phyloP scores from a whole-genome alignment of 2,113 vertebrate genomes.

The Sinocyclocheilus rhinocerous region DNA sequence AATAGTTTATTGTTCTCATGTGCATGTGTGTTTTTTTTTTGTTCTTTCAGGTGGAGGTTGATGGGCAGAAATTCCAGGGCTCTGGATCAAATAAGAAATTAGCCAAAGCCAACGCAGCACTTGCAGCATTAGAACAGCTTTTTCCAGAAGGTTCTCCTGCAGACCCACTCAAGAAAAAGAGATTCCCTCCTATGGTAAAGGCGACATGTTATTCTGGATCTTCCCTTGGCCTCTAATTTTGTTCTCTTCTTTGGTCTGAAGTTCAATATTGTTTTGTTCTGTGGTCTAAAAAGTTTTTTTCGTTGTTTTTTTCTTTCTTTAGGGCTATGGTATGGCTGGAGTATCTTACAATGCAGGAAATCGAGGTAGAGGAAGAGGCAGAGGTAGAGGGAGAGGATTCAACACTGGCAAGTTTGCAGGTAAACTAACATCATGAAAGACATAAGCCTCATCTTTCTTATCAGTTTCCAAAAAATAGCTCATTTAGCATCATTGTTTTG shows the following conservation, averaged over 20 bases:
- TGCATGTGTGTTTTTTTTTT: background rate
- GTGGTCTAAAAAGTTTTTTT: background rate
- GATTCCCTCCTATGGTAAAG: constrained; percentile 77
- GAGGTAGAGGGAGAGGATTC: constrained; percentile 51
- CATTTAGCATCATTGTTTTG: background rate
- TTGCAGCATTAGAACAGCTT: constrained; percentile 89
- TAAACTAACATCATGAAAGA: background rate
- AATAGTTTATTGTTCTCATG: background rate
- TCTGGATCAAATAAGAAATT: constrained; percentile 95
- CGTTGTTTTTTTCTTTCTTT: background rate
- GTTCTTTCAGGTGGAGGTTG: constrained; percentile 88
- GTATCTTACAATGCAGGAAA: background rate
- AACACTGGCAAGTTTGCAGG: constrained; percentile 38
- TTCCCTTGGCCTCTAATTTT: background rate
- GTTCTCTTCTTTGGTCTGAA: background rate
- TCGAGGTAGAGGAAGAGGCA: constrained; percentile 50
- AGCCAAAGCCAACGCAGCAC: constrained; percentile 91
- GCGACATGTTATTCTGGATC: background rate
- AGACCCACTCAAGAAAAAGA: constrained; percentile 84
- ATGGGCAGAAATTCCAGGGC: constrained; percentile 94
- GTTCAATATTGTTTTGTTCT: background rate
- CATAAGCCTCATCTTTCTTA: background rate
- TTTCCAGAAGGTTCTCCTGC: constrained; percentile 80
- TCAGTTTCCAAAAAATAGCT: background rate
- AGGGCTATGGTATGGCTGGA: constrained; percentile 47